phyloP scores from a whole-genome alignment of 2,888 invertebrate species.

The Oligia latruncula region DNA sequence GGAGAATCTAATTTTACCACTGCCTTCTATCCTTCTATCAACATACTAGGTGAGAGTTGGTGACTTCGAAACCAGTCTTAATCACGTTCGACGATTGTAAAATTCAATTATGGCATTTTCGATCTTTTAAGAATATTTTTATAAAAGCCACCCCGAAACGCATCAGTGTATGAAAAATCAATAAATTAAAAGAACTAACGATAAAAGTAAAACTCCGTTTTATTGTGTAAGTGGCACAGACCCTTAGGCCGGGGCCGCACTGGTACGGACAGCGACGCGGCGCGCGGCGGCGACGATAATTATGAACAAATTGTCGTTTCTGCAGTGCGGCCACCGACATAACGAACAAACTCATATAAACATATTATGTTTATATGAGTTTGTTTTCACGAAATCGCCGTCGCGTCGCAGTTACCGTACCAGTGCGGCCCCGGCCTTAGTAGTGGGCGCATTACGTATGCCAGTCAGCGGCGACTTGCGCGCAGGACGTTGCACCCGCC shows the following conservation, averaged over 20 bases:
- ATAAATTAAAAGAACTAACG: constrained; percentile 6
- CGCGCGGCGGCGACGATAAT: too few relatives aligned
- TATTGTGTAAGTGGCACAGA: constrained; percentile 47
- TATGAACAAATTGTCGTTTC: too few relatives aligned
- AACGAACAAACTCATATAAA: too few relatives aligned
- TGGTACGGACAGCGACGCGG: too few relatives aligned
- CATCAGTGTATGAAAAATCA: background rate
- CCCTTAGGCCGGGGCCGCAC: constrained; percentile 22
- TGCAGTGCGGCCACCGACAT: too few relatives aligned
- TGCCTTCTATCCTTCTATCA: background rate
- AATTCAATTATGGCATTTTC: background rate
- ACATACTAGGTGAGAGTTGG: background rate
- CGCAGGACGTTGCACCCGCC: constrained; percentile 86
- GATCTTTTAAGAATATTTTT: background rate
- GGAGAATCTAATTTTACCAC: background rate
- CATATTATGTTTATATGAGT: too few relatives aligned
- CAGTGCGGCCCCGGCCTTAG: constrained; percentile 11
- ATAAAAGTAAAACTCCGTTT: constrained; percentile 50
- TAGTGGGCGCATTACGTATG: constrained; percentile 82
- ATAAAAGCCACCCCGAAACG: background rate
- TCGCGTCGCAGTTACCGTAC: too few relatives aligned
- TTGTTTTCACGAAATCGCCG: too few relatives aligned
- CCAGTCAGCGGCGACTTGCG: constrained; percentile 75
- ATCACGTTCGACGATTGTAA: background rate
- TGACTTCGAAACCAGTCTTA: background rate